Evolutionary conservation across 2,888 invertebrate species (phyloP), one percentile per base, ranked within the genome.

Genomic region (Tachina fera): DNA sequence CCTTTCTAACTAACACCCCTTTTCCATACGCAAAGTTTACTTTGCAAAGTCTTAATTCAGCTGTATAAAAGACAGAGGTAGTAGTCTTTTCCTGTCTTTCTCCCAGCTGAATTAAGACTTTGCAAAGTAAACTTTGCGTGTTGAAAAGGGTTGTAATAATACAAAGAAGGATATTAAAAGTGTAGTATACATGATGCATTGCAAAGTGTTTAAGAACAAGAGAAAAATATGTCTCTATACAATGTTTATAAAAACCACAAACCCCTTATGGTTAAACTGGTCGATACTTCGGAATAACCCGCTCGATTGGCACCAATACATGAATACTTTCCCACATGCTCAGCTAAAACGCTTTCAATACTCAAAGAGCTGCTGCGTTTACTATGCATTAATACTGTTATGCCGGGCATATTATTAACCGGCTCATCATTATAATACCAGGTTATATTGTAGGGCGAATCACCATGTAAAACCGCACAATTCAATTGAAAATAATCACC

Each of bases 391-490:
- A 92, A 67, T 51, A 92, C 90, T 31, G 68, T 90, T 77, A 92
- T 87, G 11, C 92, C 92, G 16, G 90, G 86, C 83, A 90, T 78
- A 61, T 88, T 83, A n/a, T 88, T 86, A 22, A 90, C 90, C 47
- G 91, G 89, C 61, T 91, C 89, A 78, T 90, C 91, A 87, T 96
- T 95, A 91, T 96, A 95, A 90, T 94, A 94, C 97, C 97, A 97
- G 81, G 94, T 94, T 79, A 97, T 95, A 89, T 94, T 95, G 89
- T 96, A 94, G 47, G 97, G 97, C 87, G 96, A 94, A 93, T 97
- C 97, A 88, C 97, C 97, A 91, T 96, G 95, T 88, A 95, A 94
- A 88, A 96, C 95, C 68, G 95, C 95, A 92, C 96, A 96, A 88
- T 88, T 88, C 45, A 95, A 93, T 90, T 95, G 95, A 89, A 95